Percentiles rank a stretch among this genome's conserved stretches.
These are phyloP conservation scores for Carassius carassius DNA, from an alignment of 2,113 vertebrate genomes.

Conservation along the genomic window DNA sequence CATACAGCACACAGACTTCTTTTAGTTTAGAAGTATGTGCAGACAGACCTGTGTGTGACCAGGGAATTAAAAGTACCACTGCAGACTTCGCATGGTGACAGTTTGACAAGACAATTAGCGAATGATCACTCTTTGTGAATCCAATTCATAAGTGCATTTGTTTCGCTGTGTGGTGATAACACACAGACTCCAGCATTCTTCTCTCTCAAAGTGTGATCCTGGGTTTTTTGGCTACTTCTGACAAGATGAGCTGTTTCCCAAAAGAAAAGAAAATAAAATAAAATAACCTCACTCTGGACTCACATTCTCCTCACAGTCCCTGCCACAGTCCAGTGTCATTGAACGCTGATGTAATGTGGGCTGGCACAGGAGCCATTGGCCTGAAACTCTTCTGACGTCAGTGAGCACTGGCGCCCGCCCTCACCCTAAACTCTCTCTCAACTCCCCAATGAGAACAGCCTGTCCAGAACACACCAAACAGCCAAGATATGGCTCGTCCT, in stretches of 20 bases:
- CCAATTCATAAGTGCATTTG: neutral
- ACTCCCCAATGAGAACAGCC: slow-evolving; percentile 63
- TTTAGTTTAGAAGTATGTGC: neutral
- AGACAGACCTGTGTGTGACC: neutral
- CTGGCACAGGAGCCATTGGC: slow-evolving; percentile 51
- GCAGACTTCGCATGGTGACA: slow-evolving; percentile 2
- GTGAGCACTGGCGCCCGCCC: slow-evolving; percentile 14
- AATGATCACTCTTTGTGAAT: slow-evolving; percentile 29
- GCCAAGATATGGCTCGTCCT: slow-evolving; percentile 63
- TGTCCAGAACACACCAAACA: slow-evolving; percentile 66
- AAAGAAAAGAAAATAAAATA: neutral
- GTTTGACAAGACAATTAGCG: slow-evolving; percentile 34
- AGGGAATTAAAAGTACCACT: neutral
- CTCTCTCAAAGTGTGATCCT: slow-evolving; percentile 1
- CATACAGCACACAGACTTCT: neutral
- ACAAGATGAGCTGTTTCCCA: neutral
- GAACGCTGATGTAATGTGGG: slow-evolving; percentile 65
- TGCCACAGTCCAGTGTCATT: slow-evolving; percentile 28
- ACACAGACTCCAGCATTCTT: neutral
- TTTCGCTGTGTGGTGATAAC: neutral
- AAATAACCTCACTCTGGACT: neutral
- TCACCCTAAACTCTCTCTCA: slow-evolving; percentile 35
- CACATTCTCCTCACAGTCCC: slow-evolving; percentile 11
- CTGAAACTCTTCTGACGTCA: slow-evolving; percentile 66
- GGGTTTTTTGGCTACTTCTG: slow-evolving; percentile 32